Conservation (phyloP, 2,113 vertebrate species). For the Myrmophylax atrothorax region DNA sequence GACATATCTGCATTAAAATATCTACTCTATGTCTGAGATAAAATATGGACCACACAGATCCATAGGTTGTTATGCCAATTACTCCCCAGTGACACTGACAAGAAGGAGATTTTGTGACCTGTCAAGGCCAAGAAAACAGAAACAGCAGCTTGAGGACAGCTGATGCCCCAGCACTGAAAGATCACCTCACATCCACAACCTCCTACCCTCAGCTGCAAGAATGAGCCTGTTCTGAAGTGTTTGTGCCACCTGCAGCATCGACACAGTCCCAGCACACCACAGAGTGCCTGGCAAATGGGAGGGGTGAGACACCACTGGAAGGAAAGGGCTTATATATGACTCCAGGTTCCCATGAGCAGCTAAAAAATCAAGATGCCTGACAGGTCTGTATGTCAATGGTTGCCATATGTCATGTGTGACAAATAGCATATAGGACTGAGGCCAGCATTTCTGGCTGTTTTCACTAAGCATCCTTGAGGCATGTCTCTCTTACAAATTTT, state of each 20-base stretch:
- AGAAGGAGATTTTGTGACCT: slow-evolving; percentile 1
- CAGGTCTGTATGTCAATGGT: not conserved
- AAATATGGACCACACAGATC: not conserved
- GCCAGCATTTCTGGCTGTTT: not conserved
- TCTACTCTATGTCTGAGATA: not conserved
- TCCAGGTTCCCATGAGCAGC: not conserved
- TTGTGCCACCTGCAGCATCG: rapidly evolving
- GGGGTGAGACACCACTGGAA: not conserved
- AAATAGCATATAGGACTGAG: not conserved
- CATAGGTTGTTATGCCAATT: not conserved
- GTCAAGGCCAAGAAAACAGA: not conserved
- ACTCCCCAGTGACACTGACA: not conserved
- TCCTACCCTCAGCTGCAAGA: not conserved
- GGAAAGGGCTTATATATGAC: not conserved
- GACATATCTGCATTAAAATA: not conserved
- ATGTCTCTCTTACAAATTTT: not conserved
- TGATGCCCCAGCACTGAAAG: not conserved
- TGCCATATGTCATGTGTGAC: not conserved
- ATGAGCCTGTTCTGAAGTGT: not conserved
- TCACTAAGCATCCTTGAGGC: not conserved
- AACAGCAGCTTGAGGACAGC: not conserved
- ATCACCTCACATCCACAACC: not conserved
- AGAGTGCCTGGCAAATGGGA: not conserved
- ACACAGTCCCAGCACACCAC: not conserved
- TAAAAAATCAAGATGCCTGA: not conserved